Percentiles rank a stretch among this genome's conserved stretches.
Evolutionary conservation across 2,888 invertebrate genomes (phyloP).

Genomic region (Meiosimyza decipiens): DNA sequence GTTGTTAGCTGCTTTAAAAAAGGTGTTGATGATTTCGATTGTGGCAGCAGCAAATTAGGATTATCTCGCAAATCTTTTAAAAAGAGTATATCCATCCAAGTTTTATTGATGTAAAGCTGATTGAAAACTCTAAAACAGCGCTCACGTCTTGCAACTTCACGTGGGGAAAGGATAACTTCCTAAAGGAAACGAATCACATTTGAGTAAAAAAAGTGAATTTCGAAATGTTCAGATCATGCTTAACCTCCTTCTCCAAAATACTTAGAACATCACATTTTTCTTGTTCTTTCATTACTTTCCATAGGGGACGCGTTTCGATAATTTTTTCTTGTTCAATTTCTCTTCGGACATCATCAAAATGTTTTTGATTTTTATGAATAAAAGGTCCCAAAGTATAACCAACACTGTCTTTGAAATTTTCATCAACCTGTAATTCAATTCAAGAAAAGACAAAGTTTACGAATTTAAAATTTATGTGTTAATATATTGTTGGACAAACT

Average conservation of each 20-base stretch:
- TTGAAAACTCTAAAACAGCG: slow-evolving; percentile 56
- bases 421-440: slow-evolving; percentile 50
- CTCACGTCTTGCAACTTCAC: slow-evolving; percentile 55
- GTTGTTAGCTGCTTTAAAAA: slow-evolving; percentile 47
- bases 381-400: slow-evolving; percentile 58
- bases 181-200: slow-evolving; percentile 34
- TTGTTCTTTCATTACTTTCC: slow-evolving; percentile 58
- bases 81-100: slow-evolving; percentile 59
- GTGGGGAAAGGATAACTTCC: slow-evolving; percentile 55
- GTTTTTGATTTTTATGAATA: slow-evolving; percentile 53
- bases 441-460: no score
- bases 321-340: slow-evolving; percentile 47
- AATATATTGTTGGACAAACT: no score
- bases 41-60: slow-evolving; percentile 51
- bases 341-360: slow-evolving; percentile 50
- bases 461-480: no score
- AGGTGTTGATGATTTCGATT: slow-evolving; percentile 52
- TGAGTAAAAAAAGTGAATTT: no score
- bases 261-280: slow-evolving; percentile 60
- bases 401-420: slow-evolving; percentile 57
- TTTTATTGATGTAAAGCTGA: slow-evolving; percentile 58
- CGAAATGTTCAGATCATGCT: background rate
- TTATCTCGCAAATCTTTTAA: slow-evolving; percentile 53
- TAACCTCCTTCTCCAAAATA: slow-evolving; percentile 53
- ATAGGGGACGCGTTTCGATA: slow-evolving; percentile 54